Evolutionary conservation across 2,113 vertebrate species (phyloP), one percentile per base, ranked within the genome.

Genomic region (Syrrhaptes paradoxus): DNA sequence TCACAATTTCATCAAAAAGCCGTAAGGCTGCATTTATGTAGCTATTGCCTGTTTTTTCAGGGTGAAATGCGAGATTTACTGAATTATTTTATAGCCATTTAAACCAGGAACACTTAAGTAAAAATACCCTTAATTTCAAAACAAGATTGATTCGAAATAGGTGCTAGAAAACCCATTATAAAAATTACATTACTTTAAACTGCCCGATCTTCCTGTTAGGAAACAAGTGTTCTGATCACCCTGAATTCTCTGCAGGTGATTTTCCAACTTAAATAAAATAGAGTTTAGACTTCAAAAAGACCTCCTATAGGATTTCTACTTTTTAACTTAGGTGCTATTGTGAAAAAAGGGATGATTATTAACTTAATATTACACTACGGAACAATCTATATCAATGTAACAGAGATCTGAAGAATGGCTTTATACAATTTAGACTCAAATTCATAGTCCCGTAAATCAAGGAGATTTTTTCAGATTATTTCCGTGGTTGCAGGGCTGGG

Each of bases 51-150:
- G 57, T 75, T 76, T 91, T 95, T 95, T 87, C 58, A 54, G 66
- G 58, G 61, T 87, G 70, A 90, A 93, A 93, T 18, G 36, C 5
- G 28, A 46, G 78, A 85, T 76, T 78, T 68, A 46, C 58, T 43
- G 36, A 22, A 82, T 93, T 90, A 86, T 45, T 45, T 92, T 41
- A 54, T 0, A 15, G 59, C 72, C 85, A 55, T 41, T 86, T 89
- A 83, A 93, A 68, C 52, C 13, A 68, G 48, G 38, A 95, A 51
- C 52, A 57, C n/a, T 93, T 82, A 20, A 81, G 49, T n/a, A 74
- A 93, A 93, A 94, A 84, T 6, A 49, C 45, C 84, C 77, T 90
- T 94, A 89, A 96, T 87, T 96, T 89, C 90, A 51, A 71, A 93
- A 62, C 34, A 32, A 73, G 57, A 48, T 7, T 45, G 61, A 67